Evolutionary conservation across 2,888 invertebrate genomes (phyloP), one percentile per base, ranked within the genome.

Genomic region (Leptinotarsa peninsularis): DNA sequence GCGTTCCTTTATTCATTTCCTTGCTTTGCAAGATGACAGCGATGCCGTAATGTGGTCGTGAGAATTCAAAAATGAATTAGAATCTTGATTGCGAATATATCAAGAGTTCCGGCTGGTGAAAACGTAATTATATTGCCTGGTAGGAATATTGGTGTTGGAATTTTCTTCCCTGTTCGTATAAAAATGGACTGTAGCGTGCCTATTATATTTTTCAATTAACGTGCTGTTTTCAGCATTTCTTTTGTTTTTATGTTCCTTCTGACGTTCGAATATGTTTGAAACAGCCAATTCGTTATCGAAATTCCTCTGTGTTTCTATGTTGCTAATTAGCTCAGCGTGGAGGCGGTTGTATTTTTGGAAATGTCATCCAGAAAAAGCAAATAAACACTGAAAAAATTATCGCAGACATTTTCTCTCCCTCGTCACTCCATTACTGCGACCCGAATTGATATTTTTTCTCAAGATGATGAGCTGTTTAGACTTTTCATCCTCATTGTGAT

Each of bases 41-140:
- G 43, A 60, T 21, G 27, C 23, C 21, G 23, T 21, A 43, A 63
- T 63, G 63, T 63, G 63, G 70, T 54, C 43, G 21, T 56, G 58
- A 70, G 49, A 70, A 70, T 70, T 70, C 49, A 58, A 49, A 70
- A 70, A 58, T 43, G 49, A 49, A 58, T 49, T 70, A 70, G 70
- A 70, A 70, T 60, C 60, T 70, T 70, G 58, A 70, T 70, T 70
- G 70, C 70, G 58, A 60, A 70, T 70, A 70, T 58, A 70, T 70
- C 70, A 70, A 56, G 49, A 58, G 49, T 60, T 49, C 58, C 70
- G 58, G 33, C 49, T 23, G 21, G 14, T 21, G 56, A 18, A n/a
- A 69, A 69, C 43, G 70, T 58, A 70, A 70, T 70, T 70, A 70
- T 58, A 70, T 70, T 43, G 43, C 33, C 56, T 15, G 70, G 49